Conservation (phyloP, 2,113 vertebrate genomes). For the Sturnus vulgaris region DNA sequence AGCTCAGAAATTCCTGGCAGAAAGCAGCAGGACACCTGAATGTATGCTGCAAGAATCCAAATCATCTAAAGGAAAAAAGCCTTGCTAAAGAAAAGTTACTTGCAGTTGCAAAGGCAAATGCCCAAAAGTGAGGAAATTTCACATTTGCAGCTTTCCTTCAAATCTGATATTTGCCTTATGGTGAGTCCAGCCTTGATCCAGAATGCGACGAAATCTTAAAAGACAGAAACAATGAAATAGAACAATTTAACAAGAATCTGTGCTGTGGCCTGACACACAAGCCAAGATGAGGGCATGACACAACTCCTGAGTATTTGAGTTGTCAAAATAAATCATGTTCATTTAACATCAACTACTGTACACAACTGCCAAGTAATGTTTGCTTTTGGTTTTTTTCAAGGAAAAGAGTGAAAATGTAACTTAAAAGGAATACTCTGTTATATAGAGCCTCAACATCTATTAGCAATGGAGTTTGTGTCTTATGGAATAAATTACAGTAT, state of each 20-base stretch:
- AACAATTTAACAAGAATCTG: background rate
- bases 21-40: constrained; percentile 12
- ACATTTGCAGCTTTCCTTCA: background rate
- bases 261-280: background rate
- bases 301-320: background rate
- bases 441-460: background rate
- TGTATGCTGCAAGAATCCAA: background rate
- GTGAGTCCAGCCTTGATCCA: background rate
- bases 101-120: background rate
- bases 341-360: background rate
- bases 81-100: background rate
- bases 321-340: background rate
- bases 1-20: background rate
- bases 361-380: background rate
- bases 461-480: background rate
- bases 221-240: background rate
- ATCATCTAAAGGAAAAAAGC: background rate
- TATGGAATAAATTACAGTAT: background rate
- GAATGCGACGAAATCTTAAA: background rate
- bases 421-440: background rate
- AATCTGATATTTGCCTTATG: background rate
- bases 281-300: background rate
- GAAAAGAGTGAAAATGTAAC: background rate
- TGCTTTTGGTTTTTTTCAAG: background rate
- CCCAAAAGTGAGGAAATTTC: background rate